These are phyloP conservation scores for Oryzaephilus surinamensis DNA, from an alignment of 1,140 invertebrate species.

Conservation along the genomic window DNA sequence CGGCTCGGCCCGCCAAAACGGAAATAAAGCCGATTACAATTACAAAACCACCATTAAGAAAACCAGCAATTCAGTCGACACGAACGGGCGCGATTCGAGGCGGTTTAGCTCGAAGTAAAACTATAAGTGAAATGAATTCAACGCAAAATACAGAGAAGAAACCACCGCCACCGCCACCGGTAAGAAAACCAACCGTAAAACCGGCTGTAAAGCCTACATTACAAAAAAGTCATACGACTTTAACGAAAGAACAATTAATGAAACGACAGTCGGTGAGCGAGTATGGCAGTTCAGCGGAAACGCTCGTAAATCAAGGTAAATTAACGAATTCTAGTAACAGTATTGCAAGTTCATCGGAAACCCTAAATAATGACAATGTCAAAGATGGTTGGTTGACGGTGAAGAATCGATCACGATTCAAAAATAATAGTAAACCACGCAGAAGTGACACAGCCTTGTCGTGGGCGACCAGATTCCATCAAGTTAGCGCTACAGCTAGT, in stretches of 20 bases:
- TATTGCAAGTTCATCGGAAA: slow-evolving; percentile 46
- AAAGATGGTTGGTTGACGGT: slow-evolving; percentile 57
- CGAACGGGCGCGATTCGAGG: slow-evolving; percentile 1
- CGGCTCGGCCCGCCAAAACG: too few species aligned
- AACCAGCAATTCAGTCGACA: background rate
- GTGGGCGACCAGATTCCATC: slow-evolving; percentile 54
- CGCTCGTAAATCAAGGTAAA: slow-evolving; percentile 42
- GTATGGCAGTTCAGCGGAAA: slow-evolving; percentile 41
- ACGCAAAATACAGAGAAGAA: slow-evolving; percentile 14
- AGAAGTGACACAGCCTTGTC: slow-evolving; percentile 38
- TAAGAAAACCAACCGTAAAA: slow-evolving; percentile 1
- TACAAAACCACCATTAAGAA: background rate
- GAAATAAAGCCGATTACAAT: slow-evolving; percentile 38
- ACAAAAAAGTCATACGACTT: slow-evolving; percentile 22
- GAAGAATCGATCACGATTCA: slow-evolving; percentile 44
- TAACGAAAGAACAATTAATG: slow-evolving; percentile 19
- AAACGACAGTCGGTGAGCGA: slow-evolving; percentile 25
- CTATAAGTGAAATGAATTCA: slow-evolving; percentile 46
- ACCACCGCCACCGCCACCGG: background rate
- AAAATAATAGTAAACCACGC: slow-evolving; percentile 29
- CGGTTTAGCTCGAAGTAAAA: slow-evolving; percentile 41
- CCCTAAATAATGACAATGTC: slow-evolving; percentile 39
- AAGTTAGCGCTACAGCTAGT: slow-evolving; percentile 55
- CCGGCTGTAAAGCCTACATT: slow-evolving; percentile 4
- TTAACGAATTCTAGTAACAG: slow-evolving; percentile 40